Percentiles rank a stretch among this genome's conserved stretches.
Evolutionary conservation across 2,797 vertebrate genomes (phyloP).

Genomic region (Eupleurogrammus muticus): DNA sequence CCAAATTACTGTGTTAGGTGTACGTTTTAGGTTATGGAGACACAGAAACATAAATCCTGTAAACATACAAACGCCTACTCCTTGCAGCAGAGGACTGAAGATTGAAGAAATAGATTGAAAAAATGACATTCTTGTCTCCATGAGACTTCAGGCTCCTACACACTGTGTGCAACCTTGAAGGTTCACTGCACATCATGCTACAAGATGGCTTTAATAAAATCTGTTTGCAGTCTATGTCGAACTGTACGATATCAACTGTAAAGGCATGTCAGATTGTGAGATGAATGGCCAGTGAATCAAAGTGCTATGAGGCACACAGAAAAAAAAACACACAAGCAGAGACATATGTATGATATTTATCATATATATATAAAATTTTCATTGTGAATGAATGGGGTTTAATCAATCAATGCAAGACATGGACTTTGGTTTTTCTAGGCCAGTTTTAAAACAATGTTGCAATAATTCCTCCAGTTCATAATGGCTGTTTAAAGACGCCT

Average conservation of each 20-base stretch:
- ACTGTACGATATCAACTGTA: neutral
- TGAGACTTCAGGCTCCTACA: neutral
- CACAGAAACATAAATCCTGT: neutral
- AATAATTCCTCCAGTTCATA: too few species aligned
- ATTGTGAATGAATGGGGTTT: too few species aligned
- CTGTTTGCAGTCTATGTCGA: neutral
- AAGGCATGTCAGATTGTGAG: neutral
- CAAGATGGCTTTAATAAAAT: neutral
- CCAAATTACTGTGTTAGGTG: slow-evolving; percentile 15
- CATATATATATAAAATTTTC: too few species aligned
- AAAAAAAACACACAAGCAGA: neutral
- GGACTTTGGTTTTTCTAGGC: too few species aligned
- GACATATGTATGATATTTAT: neutral
- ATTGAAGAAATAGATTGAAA: neutral
- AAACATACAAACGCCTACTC: neutral
- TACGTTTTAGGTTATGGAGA: neutral
- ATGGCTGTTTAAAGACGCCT: too few species aligned
- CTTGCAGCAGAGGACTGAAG: neutral
- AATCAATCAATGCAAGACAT: too few species aligned
- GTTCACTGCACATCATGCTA: slow-evolving; percentile 14
- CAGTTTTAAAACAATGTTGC: too few species aligned
- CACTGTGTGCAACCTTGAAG: neutral
- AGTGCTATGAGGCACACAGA: neutral
- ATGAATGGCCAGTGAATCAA: neutral
- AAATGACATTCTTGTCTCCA: neutral